Percentiles rank a stretch among this genome's conserved stretches.
Conservation (phyloP, 2,888 invertebrate species). For the Hylaea fasciaria region DNA sequence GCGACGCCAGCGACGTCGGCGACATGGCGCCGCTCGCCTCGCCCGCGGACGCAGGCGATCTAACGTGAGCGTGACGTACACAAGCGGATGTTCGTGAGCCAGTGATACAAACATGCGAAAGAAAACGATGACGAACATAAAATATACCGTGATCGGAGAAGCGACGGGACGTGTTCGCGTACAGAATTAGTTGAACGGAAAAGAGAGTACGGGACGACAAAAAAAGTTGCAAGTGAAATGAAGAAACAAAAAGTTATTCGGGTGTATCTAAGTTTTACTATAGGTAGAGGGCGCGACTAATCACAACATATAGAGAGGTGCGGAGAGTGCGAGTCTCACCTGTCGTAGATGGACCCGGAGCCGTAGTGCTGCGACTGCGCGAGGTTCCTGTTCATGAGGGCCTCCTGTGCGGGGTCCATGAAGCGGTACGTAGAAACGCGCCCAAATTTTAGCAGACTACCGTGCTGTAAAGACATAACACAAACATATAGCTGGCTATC, state of each 20-base stretch:
- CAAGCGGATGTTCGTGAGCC: slow-evolving; percentile 83
- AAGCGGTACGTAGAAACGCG: slow-evolving; percentile 94
- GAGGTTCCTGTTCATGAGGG: slow-evolving; percentile 90
- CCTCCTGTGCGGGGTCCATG: slow-evolving; percentile 93
- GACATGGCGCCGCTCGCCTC: slow-evolving; percentile 79
- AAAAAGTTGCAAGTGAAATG: slow-evolving; percentile 58
- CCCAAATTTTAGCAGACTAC: slow-evolving; percentile 93
- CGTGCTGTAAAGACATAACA: slow-evolving; percentile 85
- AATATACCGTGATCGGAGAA: slow-evolving; percentile 65
- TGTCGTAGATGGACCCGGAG: slow-evolving; percentile 92
- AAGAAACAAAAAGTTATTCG: slow-evolving; percentile 37
- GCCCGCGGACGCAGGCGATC: slow-evolving; percentile 78
- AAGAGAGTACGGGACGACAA: slow-evolving; percentile 48
- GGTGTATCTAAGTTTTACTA: slow-evolving; percentile 48
- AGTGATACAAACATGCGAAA: slow-evolving; percentile 83
- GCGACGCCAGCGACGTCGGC: slow-evolving; percentile 69
- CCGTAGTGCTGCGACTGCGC: slow-evolving; percentile 89
- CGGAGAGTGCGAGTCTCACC: slow-evolving; percentile 79
- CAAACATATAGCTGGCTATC: slow-evolving; percentile 23
- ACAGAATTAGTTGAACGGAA: slow-evolving; percentile 53
- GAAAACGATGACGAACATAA: slow-evolving; percentile 70
- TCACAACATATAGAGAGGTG: slow-evolving; percentile 56
- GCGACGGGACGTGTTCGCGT: slow-evolving; percentile 55
- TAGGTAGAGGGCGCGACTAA: slow-evolving; percentile 54
- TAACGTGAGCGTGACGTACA: slow-evolving; percentile 74